Evolutionary conservation across 1,140 invertebrate species (phyloP), one percentile per base, ranked within the genome.

Genomic region (Globodera ellingtonae): DNA sequence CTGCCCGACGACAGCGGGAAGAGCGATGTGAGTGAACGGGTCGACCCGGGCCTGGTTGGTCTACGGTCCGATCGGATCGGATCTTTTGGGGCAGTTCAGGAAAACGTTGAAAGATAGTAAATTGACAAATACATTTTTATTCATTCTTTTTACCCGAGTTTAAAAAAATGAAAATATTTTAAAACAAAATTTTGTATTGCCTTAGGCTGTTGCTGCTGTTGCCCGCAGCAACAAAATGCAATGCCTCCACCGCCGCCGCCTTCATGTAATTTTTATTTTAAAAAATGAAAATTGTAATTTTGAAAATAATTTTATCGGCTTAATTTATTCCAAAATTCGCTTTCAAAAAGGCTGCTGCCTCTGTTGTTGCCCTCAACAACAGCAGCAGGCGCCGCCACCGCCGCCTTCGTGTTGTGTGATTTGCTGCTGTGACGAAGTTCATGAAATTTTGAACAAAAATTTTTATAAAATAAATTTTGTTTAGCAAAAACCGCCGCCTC

Each of bases 181-280:
- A 35, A 50, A 10, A 9, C 9, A 72, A 72, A 72, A n/a, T 50
- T 72, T 24, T 9, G n/a, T n/a, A 35, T 47, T 72, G n/a, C 35
- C 15, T 47, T 13, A 77, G 75, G 75, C 46, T 77, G 75, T 67
- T 77, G 75, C 69, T 77, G 75, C 13, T 77, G 75, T 69, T 77
- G 75, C 18, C 75, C 75, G 21, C 75, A 47, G 7, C 75, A 47
- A 18, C 75, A 47, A 77, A 52, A 67, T 15, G 6, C 8, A 70
- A 35, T 44, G 67, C 35, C 67, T 24, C 66, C n/a, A 3, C 67
- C 24, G 35, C 35, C 67, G 2, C 67, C 24, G 46, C 78, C 79
- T 6, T 62, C 75, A 47, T 77, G 75, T 47, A 18, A 70, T 15
- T 70, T 70, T 70, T 9, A 35, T 35, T 35, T 35, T 35, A 3